Evolutionary conservation across 2,797 vertebrate genomes (phyloP), one percentile per base, ranked within the genome.

Genomic region (Cheirogaleus major): DNA sequence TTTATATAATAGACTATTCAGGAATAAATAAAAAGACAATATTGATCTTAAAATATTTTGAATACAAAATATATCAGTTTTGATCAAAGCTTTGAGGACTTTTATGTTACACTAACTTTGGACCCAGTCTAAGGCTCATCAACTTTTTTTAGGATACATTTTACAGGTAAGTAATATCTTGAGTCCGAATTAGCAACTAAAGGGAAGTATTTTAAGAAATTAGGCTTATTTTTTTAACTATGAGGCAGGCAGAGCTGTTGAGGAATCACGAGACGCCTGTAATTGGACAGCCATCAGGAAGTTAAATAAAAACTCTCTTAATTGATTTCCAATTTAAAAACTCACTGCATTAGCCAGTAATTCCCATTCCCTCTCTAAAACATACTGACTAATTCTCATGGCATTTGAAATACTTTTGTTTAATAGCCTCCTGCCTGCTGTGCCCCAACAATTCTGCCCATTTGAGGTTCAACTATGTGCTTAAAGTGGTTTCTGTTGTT

Each of bases 251-350:
- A 79, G 11, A 55, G 2, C 2, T 82, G 7, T 45, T 25, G n/a
- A 17, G 32, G 57, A 45, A 23, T 78, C 65, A 89, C 4, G 30
- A 81, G 23, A 27, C 38, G 72, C 25, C 43, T 91, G 43, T 35
- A 95, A 83, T 73, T 96, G 72, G 43, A 82, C 73, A 91, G 38
- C 30, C 32, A 76, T n/a, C 35, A 93, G 52, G 23, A 75, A 93
- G 35, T 83, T 41, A 94, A 95, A 87, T 95, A 57, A 95, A 93
- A 84, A 10, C 7, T 85, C n/a, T 93, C 87, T 76, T 89, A 48
- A 93, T 45, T 96, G 57, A 96, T 94, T 83, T 95, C 50, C 83
- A 93, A n/a, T 81, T 93, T 96, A 55, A 55, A 91, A 91, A 65
- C 23, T 72, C 59, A 94, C 23, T 57, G 14, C 18, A 83, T 84